Evolutionary conservation across 2,888 invertebrate genomes (phyloP), one percentile per base, ranked within the genome.

Genomic region (Dicyrtomina minuta): DNA sequence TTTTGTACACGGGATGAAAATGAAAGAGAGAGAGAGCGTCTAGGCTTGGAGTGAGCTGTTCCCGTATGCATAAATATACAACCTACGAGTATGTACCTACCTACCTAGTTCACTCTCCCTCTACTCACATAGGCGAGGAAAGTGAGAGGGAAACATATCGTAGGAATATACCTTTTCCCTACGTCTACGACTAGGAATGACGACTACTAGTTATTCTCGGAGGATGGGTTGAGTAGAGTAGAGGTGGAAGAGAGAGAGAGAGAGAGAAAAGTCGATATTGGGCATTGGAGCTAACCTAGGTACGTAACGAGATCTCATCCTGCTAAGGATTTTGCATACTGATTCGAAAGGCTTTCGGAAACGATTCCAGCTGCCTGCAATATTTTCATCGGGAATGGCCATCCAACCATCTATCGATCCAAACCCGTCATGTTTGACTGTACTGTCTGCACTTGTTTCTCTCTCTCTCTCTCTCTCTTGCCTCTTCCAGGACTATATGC

Each of bases 271-370:
- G 64, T 65, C 64, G 64, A 65, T 65, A 65, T 65, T 53, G 53
- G 49, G 64, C 49, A 62, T 62, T 62, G 62, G 60, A 62, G 49
- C 33, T 58, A 58, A 58, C 41, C 51, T 41, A 49, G 26, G 65
- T 44, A 26, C 56, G 71, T 74, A 73, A 76, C 74, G 69, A 73
- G 76, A 75, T 75, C 72, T 72, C 72, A 70, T 73, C 72, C 72
- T 66, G 66, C 69, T 67, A 69, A 71, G 71, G 74, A 73, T 74
- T 74, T 76, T 76, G 72, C 76, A 76, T 76, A 74, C 73, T 73
- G 73, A 72, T 73, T 74, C 74, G 56, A 70, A 65, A 53, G 71
- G 65, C 66, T 58, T 67, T 66, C 70, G 66, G 58, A 58, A 58
- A 58, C 68, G 68, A 66, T 68, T 72, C 67, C 61, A 62, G 66